A percentile compares a stretch with the other conserved stretches of the same genome.
phyloP scores from a whole-genome alignment of 2,888 invertebrate genomes.

The Cephus pulcher region DNA sequence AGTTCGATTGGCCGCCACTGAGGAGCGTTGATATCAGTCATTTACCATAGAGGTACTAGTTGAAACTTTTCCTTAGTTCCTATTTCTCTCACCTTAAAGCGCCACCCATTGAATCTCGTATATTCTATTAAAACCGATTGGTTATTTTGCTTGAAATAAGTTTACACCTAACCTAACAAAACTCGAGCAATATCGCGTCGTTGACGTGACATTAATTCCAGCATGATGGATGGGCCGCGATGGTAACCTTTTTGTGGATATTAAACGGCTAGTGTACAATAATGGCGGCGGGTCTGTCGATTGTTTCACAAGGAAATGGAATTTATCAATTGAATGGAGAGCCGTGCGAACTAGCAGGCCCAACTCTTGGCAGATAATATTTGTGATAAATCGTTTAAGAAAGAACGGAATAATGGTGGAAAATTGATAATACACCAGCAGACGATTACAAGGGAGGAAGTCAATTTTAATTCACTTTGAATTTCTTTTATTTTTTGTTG shows the following conservation, averaged over 20 bases:
- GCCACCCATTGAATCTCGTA: neutral
- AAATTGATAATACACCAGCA: neutral
- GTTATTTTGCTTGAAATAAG: neutral
- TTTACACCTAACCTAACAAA: conserved; percentile 1
- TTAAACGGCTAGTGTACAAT: neutral
- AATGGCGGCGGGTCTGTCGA: neutral
- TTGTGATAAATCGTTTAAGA: neutral
- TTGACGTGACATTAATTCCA: conserved; percentile 2
- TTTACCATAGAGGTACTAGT: neutral
- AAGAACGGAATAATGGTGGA: neutral
- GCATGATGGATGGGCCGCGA: neutral
- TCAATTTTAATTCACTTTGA: neutral
- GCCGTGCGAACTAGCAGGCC: neutral
- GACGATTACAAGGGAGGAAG: neutral
- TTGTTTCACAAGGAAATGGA: conserved; percentile 5
- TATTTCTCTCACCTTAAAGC: neutral
- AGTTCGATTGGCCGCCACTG: neutral
- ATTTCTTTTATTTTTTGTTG: neutral
- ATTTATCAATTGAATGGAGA: neutral
- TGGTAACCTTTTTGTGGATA: neutral
- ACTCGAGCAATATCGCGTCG: neutral
- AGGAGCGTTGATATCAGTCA: neutral
- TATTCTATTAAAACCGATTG: conserved; percentile 4
- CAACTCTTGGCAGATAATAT: neutral
- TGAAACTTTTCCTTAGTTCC: neutral